Percentiles rank a stretch among this genome's conserved stretches.
Evolutionary conservation across 1,140 invertebrate genomes (phyloP).

Genomic region (Lethrus apterus): DNA sequence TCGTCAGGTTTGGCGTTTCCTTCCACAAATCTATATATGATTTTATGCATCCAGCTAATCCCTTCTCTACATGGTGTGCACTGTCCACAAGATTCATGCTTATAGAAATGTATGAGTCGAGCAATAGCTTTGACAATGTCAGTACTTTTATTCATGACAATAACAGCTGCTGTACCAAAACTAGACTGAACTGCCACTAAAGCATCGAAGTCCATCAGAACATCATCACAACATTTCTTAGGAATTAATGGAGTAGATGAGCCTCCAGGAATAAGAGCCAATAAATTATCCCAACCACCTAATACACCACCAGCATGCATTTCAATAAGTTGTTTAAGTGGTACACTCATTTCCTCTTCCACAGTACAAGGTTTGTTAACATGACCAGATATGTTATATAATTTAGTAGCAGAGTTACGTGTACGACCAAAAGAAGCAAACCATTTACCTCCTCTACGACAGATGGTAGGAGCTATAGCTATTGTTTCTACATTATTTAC

Average conservation of each 20-base stretch:
- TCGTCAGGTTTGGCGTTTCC: slow-evolving; percentile 90
- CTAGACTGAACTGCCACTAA: slow-evolving; percentile 88
- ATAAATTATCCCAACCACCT: slow-evolving; percentile 97
- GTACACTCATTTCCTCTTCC: slow-evolving; percentile 99
- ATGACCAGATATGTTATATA: slow-evolving; percentile 98
- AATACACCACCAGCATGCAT: slow-evolving; percentile 90
- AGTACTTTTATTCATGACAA: slow-evolving; percentile 98
- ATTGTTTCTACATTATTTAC: slow-evolving; percentile 97
- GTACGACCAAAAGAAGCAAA: slow-evolving; percentile 91
- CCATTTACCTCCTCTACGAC: slow-evolving; percentile 90
- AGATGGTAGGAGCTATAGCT: slow-evolving; percentile 92
- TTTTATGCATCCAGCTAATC: slow-evolving; percentile 97
- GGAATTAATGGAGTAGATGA: slow-evolving; percentile 97
- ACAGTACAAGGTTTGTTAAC: slow-evolving; percentile 98
- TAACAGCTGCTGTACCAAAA: slow-evolving; percentile 94
- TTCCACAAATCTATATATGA: slow-evolving; percentile 82
- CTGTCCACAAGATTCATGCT: slow-evolving; percentile 99
- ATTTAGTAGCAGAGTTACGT: slow-evolving; percentile 96
- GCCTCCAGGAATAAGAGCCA: slow-evolving; percentile 96
- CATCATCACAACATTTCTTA: slow-evolving; percentile 85
- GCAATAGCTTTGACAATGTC: slow-evolving; percentile 96
- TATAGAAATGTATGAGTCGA: slow-evolving; percentile 94
- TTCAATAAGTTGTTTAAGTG: slow-evolving; percentile 92
- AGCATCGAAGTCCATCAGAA: slow-evolving; percentile 97
- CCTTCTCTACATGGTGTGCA: slow-evolving; percentile 94